Evolutionary conservation across 1,140 invertebrate genomes (phyloP).

Genomic region (Anoplophora glabripennis): DNA sequence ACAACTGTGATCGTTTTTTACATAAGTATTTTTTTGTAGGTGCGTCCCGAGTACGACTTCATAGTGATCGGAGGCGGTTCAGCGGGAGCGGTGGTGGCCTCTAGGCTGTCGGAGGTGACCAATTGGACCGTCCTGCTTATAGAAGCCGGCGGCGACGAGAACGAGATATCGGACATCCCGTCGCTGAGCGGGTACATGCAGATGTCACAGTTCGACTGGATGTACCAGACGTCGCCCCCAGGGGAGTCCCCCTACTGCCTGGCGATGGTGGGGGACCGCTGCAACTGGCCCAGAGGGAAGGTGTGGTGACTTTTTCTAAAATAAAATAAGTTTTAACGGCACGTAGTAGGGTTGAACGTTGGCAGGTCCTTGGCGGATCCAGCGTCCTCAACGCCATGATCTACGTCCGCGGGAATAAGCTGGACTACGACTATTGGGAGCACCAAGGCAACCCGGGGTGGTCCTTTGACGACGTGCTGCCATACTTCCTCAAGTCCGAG

Average conservation of each 20-base stretch:
- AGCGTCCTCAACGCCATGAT: conserved; percentile 95
- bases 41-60: conserved; percentile 75
- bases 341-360: background rate
- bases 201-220: conserved; percentile 85
- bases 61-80: conserved; percentile 87
- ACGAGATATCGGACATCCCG: conserved; percentile 75
- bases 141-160: conserved; percentile 82
- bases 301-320: conserved; percentile 25
- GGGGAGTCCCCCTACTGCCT: conserved; percentile 71
- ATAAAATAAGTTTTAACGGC: background rate
- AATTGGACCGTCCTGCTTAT: conserved; percentile 79
- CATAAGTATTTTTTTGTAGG: too few relatives aligned
- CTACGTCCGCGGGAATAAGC: conserved; percentile 87
- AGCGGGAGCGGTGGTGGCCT: conserved; percentile 89
- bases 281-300: conserved; percentile 80
- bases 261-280: conserved; percentile 78
- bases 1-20: too few relatives aligned
- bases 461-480: conserved; percentile 83
- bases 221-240: conserved; percentile 84
- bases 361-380: conserved; percentile 79
- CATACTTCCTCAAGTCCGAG: conserved; percentile 87
- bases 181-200: conserved; percentile 73
- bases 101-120: conserved; percentile 74
- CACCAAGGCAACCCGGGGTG: conserved; percentile 82
- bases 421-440: conserved; percentile 92